Conservation (phyloP, 1,140 invertebrate genomes). For the Streblospio benedicti region DNA sequence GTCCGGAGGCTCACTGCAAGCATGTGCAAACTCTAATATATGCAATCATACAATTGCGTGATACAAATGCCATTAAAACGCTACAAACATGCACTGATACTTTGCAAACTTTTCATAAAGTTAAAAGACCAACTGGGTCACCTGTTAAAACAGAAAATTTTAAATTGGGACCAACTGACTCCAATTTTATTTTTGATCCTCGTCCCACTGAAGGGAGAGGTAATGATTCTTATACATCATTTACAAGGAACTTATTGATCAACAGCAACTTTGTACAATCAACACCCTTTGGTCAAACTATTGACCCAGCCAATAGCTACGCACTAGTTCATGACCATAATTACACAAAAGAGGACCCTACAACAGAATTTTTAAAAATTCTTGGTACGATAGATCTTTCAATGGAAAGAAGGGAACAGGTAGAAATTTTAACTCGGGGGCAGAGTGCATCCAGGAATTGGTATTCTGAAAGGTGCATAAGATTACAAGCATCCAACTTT, state of each 20-base stretch:
- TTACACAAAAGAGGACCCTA: constrained; percentile 1
- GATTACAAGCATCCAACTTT: constrained; percentile 23
- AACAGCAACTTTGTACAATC: no score
- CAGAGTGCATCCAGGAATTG: constrained; percentile 18
- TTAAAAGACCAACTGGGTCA: constrained; percentile 14
- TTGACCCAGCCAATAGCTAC: constrained; percentile 7
- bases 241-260: no score
- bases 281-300: no score
- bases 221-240: no score
- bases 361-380: constrained; percentile 5
- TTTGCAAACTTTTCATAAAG: constrained; percentile 22
- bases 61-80: constrained; percentile 3
- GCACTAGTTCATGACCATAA: constrained; percentile 19
- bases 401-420: constrained; percentile 17
- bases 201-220: constrained; percentile 1
- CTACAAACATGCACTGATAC: constrained; percentile 22
- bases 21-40: constrained; percentile 19
- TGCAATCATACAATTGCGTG: constrained; percentile 12
- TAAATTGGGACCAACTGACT: not conserved
- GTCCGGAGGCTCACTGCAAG: constrained; percentile 25
- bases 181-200: constrained; percentile 17
- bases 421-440: constrained; percentile 17
- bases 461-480: constrained; percentile 16
- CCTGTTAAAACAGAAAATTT: constrained; percentile 17
- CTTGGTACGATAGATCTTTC: constrained; percentile 10